Evolutionary conservation across 2,888 invertebrate genomes (phyloP).

Genomic region (Penaeus monodon): DNA sequence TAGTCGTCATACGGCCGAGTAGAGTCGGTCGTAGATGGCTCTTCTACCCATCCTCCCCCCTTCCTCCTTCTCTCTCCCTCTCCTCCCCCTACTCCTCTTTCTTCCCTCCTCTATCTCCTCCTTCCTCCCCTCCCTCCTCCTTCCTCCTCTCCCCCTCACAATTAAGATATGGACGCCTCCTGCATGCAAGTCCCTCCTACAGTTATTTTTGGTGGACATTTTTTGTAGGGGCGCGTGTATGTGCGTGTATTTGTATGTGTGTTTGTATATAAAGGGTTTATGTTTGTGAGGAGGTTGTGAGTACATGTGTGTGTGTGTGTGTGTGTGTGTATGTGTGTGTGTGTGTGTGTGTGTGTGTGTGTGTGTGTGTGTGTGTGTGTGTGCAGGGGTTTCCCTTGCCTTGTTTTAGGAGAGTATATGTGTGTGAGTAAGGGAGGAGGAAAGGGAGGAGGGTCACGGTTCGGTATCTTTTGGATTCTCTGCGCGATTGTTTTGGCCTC

Average conservation of each 20-base stretch:
- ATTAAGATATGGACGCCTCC: constrained; percentile 39
- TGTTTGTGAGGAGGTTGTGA: not conserved
- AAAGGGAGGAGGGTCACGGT: not conserved
- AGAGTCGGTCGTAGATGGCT: too few species aligned
- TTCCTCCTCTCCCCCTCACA: not conserved
- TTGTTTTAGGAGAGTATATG: not conserved
- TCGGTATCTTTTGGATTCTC: not conserved
- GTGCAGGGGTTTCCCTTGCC: not conserved
- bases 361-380: constrained; percentile 16
- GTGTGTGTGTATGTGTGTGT: constrained; percentile 12
- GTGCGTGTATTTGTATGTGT: not conserved
- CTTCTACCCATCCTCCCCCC: not conserved
- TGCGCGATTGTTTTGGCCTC: too few species aligned
- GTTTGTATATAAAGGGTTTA: not conserved
- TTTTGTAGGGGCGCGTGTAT: not conserved
- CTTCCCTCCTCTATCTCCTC: not conserved
- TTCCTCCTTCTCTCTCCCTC: not conserved
- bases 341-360: constrained; percentile 2
- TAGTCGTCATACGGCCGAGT: too few species aligned
- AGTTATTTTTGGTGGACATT: not conserved
- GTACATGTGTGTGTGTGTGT: not conserved
- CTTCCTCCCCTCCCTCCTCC: not conserved
- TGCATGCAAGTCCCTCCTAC: constrained; percentile 28
- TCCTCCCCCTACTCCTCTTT: not conserved
- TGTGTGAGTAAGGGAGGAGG: not conserved